Evolutionary conservation across 2,888 invertebrate species (phyloP), one percentile per base, ranked within the genome.

Genomic region (Acrobasis consociella): DNA sequence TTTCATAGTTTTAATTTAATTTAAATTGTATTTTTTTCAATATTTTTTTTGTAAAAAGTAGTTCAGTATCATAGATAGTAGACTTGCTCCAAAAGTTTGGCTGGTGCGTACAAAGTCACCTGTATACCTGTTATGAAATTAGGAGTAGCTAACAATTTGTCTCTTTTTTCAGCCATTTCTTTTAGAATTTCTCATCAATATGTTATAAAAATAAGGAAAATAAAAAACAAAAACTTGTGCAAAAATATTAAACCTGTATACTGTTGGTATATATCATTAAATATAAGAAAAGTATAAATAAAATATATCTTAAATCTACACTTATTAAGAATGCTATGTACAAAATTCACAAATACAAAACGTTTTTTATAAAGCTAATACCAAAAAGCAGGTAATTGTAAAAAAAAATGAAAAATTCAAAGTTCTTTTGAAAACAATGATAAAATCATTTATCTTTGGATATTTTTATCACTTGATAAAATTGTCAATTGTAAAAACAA

Each of bases 231-330:
- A 13, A 42, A 42, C 11, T 13, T 42, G 11, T 5, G 42, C 13
- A 22, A 15, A 22, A 52, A 31, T 13, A n/a, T 52, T 39, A 56
- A 46, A 56, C 56, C 56, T 22, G 16, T 56, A 56, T 22, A 3
- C 22, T 22, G 22, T 22, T 2, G 22, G 3, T 22, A 22, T 56
- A 56, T 56, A 22, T 56, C 46, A 56, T 42, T 22, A 17, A 42
- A 13, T 11, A 22, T 42, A 42, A 56, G 17, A 13, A 42, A 56
- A 17, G 56, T 46, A 16, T 56, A 56, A 56, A 56, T 56, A 56
- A 56, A 42, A 42, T 42, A 17, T 42, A 9, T 55, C 15, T 39
- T 56, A 56, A 42, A 39, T 56, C 42, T 5, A 11, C 22, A 46
- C 3, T 22, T 2, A 1, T 3, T 22, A 56, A 56, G 22, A 42